Conservation (phyloP, 2,113 vertebrate genomes). For the Rattus norvegicus region DNA sequence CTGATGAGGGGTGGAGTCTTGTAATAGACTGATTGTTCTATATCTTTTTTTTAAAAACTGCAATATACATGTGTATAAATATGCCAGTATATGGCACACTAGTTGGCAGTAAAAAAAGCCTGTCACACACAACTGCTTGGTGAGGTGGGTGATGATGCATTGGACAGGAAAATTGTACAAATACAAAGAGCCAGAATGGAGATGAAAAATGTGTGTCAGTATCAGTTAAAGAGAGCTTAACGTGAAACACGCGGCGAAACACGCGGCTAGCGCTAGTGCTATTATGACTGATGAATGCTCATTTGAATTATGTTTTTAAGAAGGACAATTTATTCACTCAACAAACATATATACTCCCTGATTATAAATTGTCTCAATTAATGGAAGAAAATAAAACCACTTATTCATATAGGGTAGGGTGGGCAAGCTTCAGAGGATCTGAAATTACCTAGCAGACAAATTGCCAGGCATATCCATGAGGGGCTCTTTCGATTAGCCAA, state of each 20-base stretch:
- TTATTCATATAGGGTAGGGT: neutral
- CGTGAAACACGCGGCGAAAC: neutral
- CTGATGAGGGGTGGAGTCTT: neutral
- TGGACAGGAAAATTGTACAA: too few relatives aligned
- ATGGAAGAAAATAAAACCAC: neutral
- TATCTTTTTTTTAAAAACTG: too few relatives aligned
- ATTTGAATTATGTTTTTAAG: neutral
- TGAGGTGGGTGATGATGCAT: neutral
- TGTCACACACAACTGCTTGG: neutral
- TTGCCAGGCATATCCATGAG: neutral
- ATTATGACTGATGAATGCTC: neutral
- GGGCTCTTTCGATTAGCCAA: too few relatives aligned
- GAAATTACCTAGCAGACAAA: too few relatives aligned
- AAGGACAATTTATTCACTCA: constrained; percentile 6
- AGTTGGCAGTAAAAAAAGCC: neutral
- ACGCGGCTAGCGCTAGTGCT: neutral
- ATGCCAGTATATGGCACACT: neutral
- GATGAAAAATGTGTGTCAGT: neutral
- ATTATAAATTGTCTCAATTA: neutral
- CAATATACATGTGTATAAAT: too few relatives aligned
- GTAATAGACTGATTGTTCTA: neutral
- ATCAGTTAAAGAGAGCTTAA: neutral
- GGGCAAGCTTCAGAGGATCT: neutral
- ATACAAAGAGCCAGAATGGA: neutral
- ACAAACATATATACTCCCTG: neutral